These are phyloP conservation scores for Ammodytes marinus DNA, from an alignment of 2,113 vertebrate species.

Conservation along the genomic window DNA sequence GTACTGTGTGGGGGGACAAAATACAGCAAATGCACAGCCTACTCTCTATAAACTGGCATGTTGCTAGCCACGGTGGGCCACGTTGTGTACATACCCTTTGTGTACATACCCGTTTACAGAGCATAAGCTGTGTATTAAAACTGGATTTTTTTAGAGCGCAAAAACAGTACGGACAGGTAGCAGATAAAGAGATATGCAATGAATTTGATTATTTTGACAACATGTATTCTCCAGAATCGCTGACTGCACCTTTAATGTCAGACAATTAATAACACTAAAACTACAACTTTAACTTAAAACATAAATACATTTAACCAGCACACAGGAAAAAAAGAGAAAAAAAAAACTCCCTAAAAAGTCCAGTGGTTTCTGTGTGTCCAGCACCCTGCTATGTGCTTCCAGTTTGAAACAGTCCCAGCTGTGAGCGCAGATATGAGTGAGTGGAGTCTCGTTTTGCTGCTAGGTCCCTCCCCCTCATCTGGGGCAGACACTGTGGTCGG, in stretches of 20 bases:
- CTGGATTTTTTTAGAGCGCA: too few relatives aligned
- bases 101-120: too few relatives aligned
- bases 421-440: not conserved
- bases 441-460: not conserved
- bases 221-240: too few relatives aligned
- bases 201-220: too few relatives aligned
- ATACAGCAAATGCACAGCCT: too few relatives aligned
- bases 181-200: too few relatives aligned
- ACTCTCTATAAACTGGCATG: too few relatives aligned
- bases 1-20: too few relatives aligned
- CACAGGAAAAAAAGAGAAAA: constrained; percentile 4
- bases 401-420: constrained; percentile 20
- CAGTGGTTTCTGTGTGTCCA: constrained; percentile 1
- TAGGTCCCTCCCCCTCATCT: constrained; percentile 64
- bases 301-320: constrained; percentile 44
- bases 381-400: constrained; percentile 13
- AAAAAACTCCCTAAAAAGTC: constrained; percentile 13
- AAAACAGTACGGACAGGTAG: too few relatives aligned
- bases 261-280: constrained; percentile 22
- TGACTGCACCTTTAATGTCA: constrained; percentile 3
- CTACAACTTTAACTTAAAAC: constrained; percentile 22
- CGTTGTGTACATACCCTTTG: too few relatives aligned
- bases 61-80: too few relatives aligned
- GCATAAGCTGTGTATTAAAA: too few relatives aligned
- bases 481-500: constrained; percentile 90